Evolutionary conservation across 2,113 vertebrate species (phyloP), one percentile per base, ranked within the genome.

Genomic region (Plestiodon gilberti): DNA sequence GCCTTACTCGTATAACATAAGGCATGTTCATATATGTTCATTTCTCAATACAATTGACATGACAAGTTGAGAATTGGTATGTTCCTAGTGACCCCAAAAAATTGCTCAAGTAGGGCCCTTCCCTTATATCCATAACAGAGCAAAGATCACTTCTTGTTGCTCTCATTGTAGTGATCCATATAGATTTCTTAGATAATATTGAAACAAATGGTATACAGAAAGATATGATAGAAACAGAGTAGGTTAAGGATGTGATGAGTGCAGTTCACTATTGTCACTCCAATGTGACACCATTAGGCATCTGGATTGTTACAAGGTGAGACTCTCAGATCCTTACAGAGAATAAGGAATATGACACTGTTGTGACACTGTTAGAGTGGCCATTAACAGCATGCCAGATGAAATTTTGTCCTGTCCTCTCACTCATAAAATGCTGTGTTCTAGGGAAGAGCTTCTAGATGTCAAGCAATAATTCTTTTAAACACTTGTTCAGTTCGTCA

Each of bases 311-410:
- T 93, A 90, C 87, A 91, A 93, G 92, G 92, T 95, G 91, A 94
- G 89, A 88, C 76, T 92, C 91, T 94, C 89, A 61, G 84, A 94
- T 94, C 43, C 92, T 94, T 89, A 89, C 88, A 91, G 65, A 55
- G 87, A 33, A 76, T 62, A 75, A 87, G 88, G 87, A 87, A 93
- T 85, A 92, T 95, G 95, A 95, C 95, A 95, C 92, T 91, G 87
- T 88, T 90, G 84, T 92, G 90, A 93, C 88, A 82, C 79, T 87
- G 86, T 83, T 90, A 89, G 87, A 92, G 87, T 92, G 91, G 91
- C 94, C 93, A 95, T 95, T 95, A 95, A 91, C 95, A 94, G 92
- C 91, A 93, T 95, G 93, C 93, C 95, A 95, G 89, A 94, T 94
- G 93, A 92, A 95, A 95, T 95, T 95, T 93, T 88, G 69, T 93